Evolutionary conservation across 2,113 vertebrate species (phyloP), one percentile per base, ranked within the genome.

Genomic region (Erythrocebus patas): DNA sequence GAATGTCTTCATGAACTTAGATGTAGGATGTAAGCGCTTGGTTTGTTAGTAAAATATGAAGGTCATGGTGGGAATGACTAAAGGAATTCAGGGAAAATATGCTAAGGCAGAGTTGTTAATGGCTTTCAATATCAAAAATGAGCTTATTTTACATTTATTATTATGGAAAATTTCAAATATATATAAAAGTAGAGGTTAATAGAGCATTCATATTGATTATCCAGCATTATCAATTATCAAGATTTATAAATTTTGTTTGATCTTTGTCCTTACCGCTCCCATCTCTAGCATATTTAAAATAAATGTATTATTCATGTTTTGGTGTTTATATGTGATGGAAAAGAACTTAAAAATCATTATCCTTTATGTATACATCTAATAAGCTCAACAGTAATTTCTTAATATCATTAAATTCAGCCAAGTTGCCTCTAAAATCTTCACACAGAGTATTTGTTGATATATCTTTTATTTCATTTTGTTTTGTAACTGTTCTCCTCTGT

Each of bases 271-370:
- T 73, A 59, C 8, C 2, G 70, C 27, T 38, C 4, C 32, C 5
- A 72, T 78, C 16, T 61, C 43, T 93, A 64, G 10, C 93, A 50
- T 88, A 92, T 66, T 93, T 76, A 76, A 90, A 92, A 72, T 85
- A 91, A 94, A n/a, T 61, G 82, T 32, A 90, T 92, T 95, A 50
- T 89, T 89, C n/a, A 55, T 92, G 32, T 30, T 83, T 87, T 25
- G 40, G 45, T 87, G 12, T 94, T 35, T 43, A 35, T 75, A 79
- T n/a, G 2, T 89, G 57, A 76, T 78, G 27, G 25, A 95, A 75
- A 95, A 89, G 1, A 96, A 81, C 8, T 87, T 52, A 81, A 88
- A 90, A 90, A 88, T 95, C 6, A 73, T 91, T 80, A 85, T 10
- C 68, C 8, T 85, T 95, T 23, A 79, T 73, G 2, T 27, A 17